Evolutionary conservation across 2,888 invertebrate species (phyloP).

Genomic region (Frankliniella intonsa): DNA sequence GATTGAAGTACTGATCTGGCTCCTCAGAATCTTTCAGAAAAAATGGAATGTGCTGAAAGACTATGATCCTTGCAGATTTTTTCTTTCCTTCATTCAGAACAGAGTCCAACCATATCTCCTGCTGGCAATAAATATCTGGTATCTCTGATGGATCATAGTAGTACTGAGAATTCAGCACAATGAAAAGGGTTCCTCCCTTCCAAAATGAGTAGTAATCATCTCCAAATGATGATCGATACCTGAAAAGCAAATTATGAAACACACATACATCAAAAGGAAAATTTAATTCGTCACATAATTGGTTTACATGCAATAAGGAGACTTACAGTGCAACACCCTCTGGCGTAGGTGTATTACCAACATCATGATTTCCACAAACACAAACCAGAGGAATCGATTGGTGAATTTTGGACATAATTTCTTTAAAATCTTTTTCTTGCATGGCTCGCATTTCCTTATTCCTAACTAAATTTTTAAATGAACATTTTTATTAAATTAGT

Average conservation of each 20-base stretch:
- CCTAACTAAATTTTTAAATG: neutral
- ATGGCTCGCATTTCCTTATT: conserved; percentile 39
- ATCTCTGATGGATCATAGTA: conserved; percentile 40
- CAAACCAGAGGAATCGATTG: conserved; percentile 49
- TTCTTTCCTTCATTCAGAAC: conserved; percentile 41
- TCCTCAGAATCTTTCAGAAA: conserved; percentile 45
- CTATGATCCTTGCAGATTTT: conserved; percentile 41
- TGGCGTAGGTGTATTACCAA: conserved; percentile 48
- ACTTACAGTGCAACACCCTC: conserved; percentile 43
- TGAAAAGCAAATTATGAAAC: conserved; percentile 33
- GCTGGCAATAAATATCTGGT: conserved; percentile 43
- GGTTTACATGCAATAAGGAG: conserved; percentile 29
- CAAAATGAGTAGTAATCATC: conserved; percentile 52
- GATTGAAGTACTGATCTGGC: conserved; percentile 45
- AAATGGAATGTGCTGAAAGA: conserved; percentile 51
- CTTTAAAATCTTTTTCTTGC: conserved; percentile 47
- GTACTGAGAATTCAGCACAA: conserved; percentile 51
- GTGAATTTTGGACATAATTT: conserved; percentile 45
- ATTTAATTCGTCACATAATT: no score
- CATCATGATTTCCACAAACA: conserved; percentile 53
- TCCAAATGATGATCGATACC: conserved; percentile 44
- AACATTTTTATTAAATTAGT: conserved; percentile 7
- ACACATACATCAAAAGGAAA: neutral
- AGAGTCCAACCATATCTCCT: conserved; percentile 47
- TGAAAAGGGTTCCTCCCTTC: conserved; percentile 49